Conservation (phyloP, 2,797 vertebrate species). For the Propithecus perrieri region DNA sequence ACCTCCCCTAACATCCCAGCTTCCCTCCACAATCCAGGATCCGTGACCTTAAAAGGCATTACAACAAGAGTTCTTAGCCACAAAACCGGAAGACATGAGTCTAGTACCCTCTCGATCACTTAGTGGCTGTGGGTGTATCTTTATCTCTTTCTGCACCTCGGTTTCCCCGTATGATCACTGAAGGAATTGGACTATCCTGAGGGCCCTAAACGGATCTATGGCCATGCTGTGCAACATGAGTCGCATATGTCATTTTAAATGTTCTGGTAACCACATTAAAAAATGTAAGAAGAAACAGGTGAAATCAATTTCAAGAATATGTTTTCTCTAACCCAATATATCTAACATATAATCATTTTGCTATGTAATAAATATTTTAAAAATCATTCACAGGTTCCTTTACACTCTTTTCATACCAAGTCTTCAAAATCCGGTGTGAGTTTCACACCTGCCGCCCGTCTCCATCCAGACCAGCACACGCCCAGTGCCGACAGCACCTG, state of each 20-base stretch:
- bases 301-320: neutral
- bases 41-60: conserved; percentile 61
- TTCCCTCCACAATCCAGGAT: neutral
- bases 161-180: neutral
- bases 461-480: neutral
- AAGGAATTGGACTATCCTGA: neutral
- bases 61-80: neutral
- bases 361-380: neutral
- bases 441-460: neutral
- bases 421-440: neutral
- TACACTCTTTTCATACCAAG: neutral
- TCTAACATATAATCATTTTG: neutral
- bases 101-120: accelerated
- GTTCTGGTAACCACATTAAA: neutral
- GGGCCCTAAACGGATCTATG: neutral
- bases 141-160: neutral
- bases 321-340: neutral
- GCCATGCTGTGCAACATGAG: neutral
- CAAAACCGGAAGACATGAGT: neutral
- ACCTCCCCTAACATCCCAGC: neutral
- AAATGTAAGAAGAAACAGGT: neutral
- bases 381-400: neutral
- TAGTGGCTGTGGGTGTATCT: neutral
- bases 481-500: accelerated
- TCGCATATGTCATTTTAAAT: neutral